phyloP scores from a whole-genome alignment of 2,113 vertebrate genomes.

The Genyomyrus donnyi region DNA sequence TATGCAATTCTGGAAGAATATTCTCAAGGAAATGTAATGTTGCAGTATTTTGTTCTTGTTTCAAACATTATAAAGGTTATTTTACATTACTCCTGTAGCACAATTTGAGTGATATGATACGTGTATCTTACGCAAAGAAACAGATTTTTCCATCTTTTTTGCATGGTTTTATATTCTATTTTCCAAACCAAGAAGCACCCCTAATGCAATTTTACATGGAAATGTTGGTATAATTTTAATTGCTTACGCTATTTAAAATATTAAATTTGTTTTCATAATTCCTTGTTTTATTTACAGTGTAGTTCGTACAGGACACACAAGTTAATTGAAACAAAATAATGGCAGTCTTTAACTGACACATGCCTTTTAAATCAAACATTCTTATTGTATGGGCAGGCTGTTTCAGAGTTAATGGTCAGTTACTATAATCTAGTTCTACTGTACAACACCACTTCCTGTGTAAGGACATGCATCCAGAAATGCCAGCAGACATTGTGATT shows the following conservation, averaged over 20 bases:
- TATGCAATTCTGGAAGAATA: background rate
- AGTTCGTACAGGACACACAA: background rate
- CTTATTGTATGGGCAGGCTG: background rate
- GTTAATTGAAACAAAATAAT: background rate
- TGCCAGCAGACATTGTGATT: background rate
- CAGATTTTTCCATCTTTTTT: background rate
- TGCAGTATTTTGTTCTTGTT: no score
- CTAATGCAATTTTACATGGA: background rate
- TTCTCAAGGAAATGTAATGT: no score
- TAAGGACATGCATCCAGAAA: background rate
- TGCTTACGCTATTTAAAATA: background rate
- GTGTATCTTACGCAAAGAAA: background rate
- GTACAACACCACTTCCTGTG: background rate
- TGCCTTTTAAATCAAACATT: background rate
- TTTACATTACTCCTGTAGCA: background rate
- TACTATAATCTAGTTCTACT: background rate
- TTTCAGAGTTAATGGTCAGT: background rate
- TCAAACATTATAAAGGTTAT: background rate
- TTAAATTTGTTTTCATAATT: background rate
- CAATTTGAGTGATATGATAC: background rate
- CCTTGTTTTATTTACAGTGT: slow-evolving; percentile 11
- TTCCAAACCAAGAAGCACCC: background rate
- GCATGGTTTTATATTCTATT: background rate
- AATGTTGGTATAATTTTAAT: background rate
- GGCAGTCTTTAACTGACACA: background rate